These are phyloP conservation scores for Hepsetus odoe DNA, from an alignment of 2,113 vertebrate species.

Conservation along the genomic window DNA sequence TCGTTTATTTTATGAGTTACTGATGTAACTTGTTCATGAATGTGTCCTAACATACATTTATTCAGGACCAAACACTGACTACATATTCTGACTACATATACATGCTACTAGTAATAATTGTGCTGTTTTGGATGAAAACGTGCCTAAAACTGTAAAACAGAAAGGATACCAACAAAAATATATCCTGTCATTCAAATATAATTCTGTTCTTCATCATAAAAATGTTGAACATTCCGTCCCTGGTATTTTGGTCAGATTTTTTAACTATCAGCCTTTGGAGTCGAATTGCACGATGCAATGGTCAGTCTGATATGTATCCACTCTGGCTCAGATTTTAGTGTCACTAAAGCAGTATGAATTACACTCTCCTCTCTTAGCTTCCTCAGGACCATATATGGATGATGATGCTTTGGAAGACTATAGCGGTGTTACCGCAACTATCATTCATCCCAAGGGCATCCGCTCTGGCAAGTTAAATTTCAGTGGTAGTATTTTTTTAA, in stretches of 20 bases:
- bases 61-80: too few relatives aligned
- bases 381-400: constrained; percentile 35
- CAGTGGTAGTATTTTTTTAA: not conserved
- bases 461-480: constrained; percentile 18
- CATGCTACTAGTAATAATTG: not conserved
- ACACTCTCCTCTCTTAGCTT: constrained; percentile 14
- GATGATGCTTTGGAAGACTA: not conserved
- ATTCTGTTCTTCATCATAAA: not conserved
- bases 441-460: constrained; percentile 1
- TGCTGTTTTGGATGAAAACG: not conserved
- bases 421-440: not conserved
- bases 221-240: constrained; percentile 23
- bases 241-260: constrained; percentile 39
- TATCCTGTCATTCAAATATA: not conserved
- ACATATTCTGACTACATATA: too few relatives aligned
- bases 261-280: constrained; percentile 14
- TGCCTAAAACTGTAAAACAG: not conserved
- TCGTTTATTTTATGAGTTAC: not conserved
- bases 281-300: constrained; percentile 25
- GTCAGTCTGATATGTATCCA: constrained; percentile 47
- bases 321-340: constrained; percentile 61
- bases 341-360: constrained; percentile 53
- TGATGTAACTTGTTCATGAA: not conserved
- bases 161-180: not conserved
- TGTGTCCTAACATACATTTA: too few relatives aligned